Base-by-base conservation (phyloP, 2,797 vertebrate genomes). In the Novumbra hubbsi region DNA sequence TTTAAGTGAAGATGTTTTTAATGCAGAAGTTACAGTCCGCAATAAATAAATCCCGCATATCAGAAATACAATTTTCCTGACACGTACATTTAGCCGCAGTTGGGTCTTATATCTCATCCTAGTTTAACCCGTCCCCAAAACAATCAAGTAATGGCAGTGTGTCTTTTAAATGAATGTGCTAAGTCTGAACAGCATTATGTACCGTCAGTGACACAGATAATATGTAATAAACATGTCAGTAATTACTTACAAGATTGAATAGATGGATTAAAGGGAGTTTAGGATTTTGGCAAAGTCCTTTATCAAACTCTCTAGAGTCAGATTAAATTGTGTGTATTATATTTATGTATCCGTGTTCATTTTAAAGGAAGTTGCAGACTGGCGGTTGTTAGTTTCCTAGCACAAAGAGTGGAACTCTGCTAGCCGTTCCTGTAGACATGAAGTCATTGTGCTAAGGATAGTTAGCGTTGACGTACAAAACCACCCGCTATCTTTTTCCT, bases 121-220 rank as follows among this genome's bases (percentile, higher is more conserved):
- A 78, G 72, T 81, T 77, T 63, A 75, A 67, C 73, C 73, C 71
- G 75, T 73, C 64, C 84, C 75, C 60, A 32, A 52, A 32, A 82
- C 86, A 91, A 86, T 92, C 79, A 87, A 79, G 73, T 88, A 89
- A 91, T 84, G 84, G 80, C 74, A 80, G 38, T 79, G 71, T 80
- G 74, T 85, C 89, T 88, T 85, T 80, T 0, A 48, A 49, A 32
- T 81, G 85, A 90, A 86, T 93, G 79, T 86, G 78, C 73, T 88
- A 89, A 45, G 41, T 45, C 41, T 45, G 7, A 45, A 90, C 84
- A 84, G 78, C 75, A 80, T 41, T 80, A 71, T 80, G 75, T 85
- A 88, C 87, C 83, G 79, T 1, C 69, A 72, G 66, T 48, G 80
- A 75, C 81, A 78, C 74, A 82, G 50, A n/a, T 74, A 48, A 80